These are phyloP conservation scores for Trachymyrmex cornetzi DNA, from an alignment of 1,140 invertebrate species.

Conservation along the genomic window DNA sequence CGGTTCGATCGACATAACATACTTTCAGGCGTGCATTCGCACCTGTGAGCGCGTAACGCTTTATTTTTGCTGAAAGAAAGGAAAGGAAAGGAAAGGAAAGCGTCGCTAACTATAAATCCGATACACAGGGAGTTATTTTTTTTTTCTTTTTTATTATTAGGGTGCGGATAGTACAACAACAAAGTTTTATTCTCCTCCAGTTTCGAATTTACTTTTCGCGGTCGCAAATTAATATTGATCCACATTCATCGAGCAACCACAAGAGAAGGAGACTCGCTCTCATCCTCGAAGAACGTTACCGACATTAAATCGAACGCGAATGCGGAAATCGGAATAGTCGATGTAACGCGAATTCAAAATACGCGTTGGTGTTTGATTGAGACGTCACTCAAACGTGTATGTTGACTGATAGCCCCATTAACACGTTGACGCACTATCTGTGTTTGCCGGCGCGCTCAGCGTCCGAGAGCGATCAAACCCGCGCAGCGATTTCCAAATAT, in stretches of 20 bases:
- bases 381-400: conserved; percentile 81
- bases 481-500: conserved; percentile 50
- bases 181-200: neutral
- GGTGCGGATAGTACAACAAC: too few species aligned
- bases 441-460: conserved; percentile 72
- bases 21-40: neutral
- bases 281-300: conserved; percentile 14
- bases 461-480: conserved; percentile 41
- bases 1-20: conserved; percentile 73
- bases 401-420: conserved; percentile 84
- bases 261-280: neutral
- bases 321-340: conserved; percentile 70
- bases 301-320: conserved; percentile 70
- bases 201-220: neutral
- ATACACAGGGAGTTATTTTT: conserved; percentile 6
- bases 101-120: conserved; percentile 10
- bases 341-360: conserved; percentile 73
- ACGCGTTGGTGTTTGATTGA: conserved; percentile 82
- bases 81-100: neutral
- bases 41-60: neutral
- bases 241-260: neutral
- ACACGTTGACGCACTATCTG: conserved; percentile 80
- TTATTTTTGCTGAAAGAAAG: conserved; percentile 1
- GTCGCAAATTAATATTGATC: neutral
- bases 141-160: neutral